Percentiles rank a stretch among this genome's conserved stretches.
These are phyloP conservation scores for Lerista edwardsae DNA, from an alignment of 2,797 vertebrate species.

Conservation along the genomic window DNA sequence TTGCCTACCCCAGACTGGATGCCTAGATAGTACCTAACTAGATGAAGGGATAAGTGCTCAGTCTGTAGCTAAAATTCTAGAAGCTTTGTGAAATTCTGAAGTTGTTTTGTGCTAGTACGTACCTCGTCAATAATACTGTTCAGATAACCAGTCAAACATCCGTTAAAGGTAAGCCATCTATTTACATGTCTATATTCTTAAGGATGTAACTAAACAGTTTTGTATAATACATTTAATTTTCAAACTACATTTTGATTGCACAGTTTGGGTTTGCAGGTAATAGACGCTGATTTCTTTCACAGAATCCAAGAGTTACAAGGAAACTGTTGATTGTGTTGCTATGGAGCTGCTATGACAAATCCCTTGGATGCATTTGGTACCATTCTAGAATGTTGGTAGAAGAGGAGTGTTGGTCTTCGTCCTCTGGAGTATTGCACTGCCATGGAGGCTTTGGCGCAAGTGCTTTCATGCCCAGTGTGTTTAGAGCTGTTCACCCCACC, in stretches of 20 bases:
- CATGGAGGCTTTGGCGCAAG: slow-evolving; percentile 41
- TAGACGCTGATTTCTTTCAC: not conserved
- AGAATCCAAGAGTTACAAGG: not conserved
- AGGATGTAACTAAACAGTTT: not conserved
- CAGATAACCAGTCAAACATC: too few species aligned
- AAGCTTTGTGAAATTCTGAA: too few species aligned
- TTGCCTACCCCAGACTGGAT: too few species aligned
- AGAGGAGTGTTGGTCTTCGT: not conserved
- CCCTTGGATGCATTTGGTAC: not conserved
- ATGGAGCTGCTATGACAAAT: not conserved
- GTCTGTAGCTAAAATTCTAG: too few species aligned
- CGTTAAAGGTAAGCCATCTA: too few species aligned
- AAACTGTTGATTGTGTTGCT: slow-evolving; percentile 11
- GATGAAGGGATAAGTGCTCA: too few species aligned
- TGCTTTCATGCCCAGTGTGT: slow-evolving; percentile 44
- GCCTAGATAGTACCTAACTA: too few species aligned
- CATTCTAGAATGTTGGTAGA: slow-evolving; percentile 26
- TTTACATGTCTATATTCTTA: not conserved
- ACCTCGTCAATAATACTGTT: too few species aligned
- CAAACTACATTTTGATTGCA: not conserved
- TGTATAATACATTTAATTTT: not conserved
- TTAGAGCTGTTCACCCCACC: slow-evolving; percentile 50
- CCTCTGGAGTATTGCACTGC: not conserved
- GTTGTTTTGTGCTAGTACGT: too few species aligned
- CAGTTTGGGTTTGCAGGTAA: not conserved